phyloP scores from a whole-genome alignment of 2,888 invertebrate genomes.

The Magallana nippona region DNA sequence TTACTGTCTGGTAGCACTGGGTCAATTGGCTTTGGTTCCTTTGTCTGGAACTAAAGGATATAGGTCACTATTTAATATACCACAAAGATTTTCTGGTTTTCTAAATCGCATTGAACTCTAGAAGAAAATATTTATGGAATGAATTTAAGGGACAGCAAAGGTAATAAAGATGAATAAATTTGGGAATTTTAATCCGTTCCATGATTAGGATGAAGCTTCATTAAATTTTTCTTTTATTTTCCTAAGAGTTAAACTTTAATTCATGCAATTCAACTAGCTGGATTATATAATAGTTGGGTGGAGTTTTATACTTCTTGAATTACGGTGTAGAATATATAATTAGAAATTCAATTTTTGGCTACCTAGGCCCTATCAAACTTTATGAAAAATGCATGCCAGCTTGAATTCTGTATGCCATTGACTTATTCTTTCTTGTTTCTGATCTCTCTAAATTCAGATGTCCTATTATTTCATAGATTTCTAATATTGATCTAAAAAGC shows the following conservation, averaged over 20 bases:
- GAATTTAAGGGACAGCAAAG: background rate
- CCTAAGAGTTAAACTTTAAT: background rate
- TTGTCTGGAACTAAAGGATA: constrained; percentile 20
- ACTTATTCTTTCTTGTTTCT: background rate
- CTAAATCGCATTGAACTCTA: no score
- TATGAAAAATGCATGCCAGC: background rate
- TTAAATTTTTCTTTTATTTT: background rate
- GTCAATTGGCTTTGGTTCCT: constrained; percentile 24
- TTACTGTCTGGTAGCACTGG: background rate
- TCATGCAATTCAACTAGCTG: constrained; percentile 15
- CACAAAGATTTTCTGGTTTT: constrained; percentile 12
- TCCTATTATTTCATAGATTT: background rate
- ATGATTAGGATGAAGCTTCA: no score
- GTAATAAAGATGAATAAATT: no score
- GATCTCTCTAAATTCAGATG: no score
- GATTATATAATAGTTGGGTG: constrained; percentile 19
- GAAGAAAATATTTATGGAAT: background rate
- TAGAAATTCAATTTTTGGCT: background rate
- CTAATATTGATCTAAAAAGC: background rate
- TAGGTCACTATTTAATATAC: constrained; percentile 10
- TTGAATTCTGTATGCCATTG: background rate
- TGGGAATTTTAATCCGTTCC: no score
- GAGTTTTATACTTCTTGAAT: background rate
- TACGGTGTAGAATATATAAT: constrained; percentile 26
- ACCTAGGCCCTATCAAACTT: background rate